phyloP scores from a whole-genome alignment of 1,140 invertebrate species.

The Grapholita molesta region DNA sequence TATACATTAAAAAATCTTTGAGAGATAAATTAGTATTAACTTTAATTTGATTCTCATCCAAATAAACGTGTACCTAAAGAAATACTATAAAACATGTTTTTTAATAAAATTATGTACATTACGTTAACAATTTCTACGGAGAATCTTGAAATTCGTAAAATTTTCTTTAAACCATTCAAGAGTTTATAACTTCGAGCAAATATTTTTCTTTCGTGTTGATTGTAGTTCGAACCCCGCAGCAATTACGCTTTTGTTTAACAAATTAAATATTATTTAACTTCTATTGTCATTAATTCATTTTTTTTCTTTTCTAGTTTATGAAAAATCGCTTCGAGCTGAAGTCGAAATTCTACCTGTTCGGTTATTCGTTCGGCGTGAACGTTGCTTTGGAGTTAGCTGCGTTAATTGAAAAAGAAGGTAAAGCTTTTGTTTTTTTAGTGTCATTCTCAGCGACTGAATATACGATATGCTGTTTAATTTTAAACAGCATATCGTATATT shows the following conservation, averaged over 20 bases:
- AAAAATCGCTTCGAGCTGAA: constrained; percentile 23
- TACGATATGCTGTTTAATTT: too few species aligned
- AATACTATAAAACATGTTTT: too few species aligned
- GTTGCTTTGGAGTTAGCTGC: constrained; percentile 35
- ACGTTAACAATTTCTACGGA: background rate
- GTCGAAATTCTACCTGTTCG: constrained; percentile 30
- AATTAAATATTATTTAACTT: constrained; percentile 9
- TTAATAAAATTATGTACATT: too few species aligned
- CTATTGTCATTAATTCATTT: constrained; percentile 16
- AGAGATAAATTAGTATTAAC: too few species aligned
- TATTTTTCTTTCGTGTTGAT: background rate
- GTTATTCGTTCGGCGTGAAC: constrained; percentile 34
- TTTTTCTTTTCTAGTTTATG: constrained; percentile 18
- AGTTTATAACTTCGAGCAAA: constrained; percentile 2
- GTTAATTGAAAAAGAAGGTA: constrained; percentile 37
- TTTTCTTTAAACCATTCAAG: background rate
- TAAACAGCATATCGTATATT: too few species aligned
- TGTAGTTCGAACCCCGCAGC: background rate
- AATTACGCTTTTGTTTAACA: background rate
- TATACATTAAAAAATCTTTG: too few species aligned
- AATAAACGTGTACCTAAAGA: too few species aligned
- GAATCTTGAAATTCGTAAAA: background rate
- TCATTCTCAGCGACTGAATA: too few species aligned
- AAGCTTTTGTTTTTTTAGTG: background rate
- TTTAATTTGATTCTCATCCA: too few species aligned